Percentiles rank a stretch among this genome's conserved stretches.
These are phyloP conservation scores for Sporophila hypoxantha DNA, from an alignment of 2,113 vertebrate species.

Conservation along the genomic window DNA sequence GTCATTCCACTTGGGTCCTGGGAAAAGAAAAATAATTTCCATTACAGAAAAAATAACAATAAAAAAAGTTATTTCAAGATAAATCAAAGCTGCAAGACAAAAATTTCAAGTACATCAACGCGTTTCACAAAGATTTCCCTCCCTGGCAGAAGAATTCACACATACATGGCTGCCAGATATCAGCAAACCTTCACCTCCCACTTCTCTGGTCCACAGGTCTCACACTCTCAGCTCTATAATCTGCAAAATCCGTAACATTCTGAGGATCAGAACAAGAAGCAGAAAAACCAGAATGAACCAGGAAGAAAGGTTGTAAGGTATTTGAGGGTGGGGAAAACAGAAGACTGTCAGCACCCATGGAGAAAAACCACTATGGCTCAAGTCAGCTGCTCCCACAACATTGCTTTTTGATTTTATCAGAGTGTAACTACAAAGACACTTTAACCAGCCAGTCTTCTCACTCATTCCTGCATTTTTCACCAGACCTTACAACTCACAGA, in stretches of 20 bases:
- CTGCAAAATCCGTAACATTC: accelerated
- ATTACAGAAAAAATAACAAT: neutral
- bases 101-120: neutral
- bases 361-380: neutral
- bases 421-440: neutral
- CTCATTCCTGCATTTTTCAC: neutral
- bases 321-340: neutral
- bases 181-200: neutral
- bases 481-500: neutral
- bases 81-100: neutral
- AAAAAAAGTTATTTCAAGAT: neutral
- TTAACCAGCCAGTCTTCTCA: neutral
- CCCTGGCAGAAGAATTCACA: neutral
- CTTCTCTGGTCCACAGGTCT: neutral
- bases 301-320: neutral
- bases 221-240: neutral
- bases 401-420: neutral
- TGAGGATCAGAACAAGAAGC: neutral
- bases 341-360: neutral
- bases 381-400: neutral
- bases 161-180: neutral
- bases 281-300: neutral
- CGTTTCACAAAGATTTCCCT: neutral
- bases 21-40: neutral
- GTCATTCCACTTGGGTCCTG: conserved; percentile 96